A percentile compares a stretch with the other conserved stretches of the same genome.
These are phyloP conservation scores for Ferrisia virgata DNA, from an alignment of 2,888 invertebrate genomes.

Conservation along the genomic window DNA sequence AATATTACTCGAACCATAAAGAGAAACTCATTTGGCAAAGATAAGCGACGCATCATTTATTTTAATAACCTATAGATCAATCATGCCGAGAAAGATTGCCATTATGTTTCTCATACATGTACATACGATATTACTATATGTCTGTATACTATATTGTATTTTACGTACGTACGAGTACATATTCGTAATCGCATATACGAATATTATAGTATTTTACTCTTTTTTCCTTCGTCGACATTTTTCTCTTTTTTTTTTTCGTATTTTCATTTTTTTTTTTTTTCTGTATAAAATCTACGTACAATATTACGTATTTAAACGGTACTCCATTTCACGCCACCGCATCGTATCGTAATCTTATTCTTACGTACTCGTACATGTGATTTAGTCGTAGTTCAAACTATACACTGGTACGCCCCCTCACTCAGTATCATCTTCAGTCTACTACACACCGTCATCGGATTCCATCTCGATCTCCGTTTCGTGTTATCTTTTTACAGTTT, in stretches of 20 bases:
- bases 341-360: no score
- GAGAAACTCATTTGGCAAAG: conserved; percentile 24
- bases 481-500: no score
- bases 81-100: conserved; percentile 7
- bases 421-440: neutral
- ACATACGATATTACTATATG: neutral
- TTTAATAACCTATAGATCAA: conserved; percentile 27
- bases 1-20: neutral
- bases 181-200: neutral
- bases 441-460: neutral
- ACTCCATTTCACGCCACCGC: no score
- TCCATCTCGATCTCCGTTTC: neutral
- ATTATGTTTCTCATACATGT: neutral
- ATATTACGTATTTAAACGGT: no score
- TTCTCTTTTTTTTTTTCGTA: no score
- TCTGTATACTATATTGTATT: neutral
- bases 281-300: no score
- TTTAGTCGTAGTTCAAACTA: neutral
- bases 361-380: no score
- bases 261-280: no score
- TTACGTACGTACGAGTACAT: neutral
- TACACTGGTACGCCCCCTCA: neutral
- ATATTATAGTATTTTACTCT: neutral
- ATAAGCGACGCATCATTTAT: conserved; percentile 14
- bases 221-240: neutral